phyloP scores from a whole-genome alignment of 2,113 vertebrate species.

The Ramphastos sulfuratus region DNA sequence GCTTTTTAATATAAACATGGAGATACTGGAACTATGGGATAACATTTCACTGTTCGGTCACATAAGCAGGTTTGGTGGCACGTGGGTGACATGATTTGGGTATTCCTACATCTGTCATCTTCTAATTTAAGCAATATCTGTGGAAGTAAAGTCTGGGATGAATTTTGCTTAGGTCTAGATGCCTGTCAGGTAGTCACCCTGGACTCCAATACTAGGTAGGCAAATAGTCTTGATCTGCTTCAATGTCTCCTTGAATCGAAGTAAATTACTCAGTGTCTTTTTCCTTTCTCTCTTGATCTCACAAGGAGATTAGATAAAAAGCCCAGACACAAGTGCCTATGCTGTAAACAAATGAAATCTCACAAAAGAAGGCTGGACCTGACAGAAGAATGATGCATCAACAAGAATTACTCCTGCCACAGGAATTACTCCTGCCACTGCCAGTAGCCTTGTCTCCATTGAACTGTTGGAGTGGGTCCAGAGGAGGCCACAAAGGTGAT shows the following conservation, averaged over 20 bases:
- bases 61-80: not conserved
- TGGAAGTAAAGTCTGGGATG: not conserved
- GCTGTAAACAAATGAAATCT: conserved; percentile 5
- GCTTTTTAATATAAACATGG: not conserved
- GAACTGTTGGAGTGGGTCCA: no score
- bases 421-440: no score
- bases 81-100: not conserved
- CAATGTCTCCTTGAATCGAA: not conserved
- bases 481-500: no score
- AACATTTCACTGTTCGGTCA: not conserved
- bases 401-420: not conserved
- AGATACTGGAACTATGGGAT: not conserved
- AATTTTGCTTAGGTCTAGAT: not conserved
- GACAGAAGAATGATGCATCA: not conserved
- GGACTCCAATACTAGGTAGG: not conserved
- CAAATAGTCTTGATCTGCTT: not conserved
- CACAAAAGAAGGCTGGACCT: not conserved
- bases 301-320: not conserved
- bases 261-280: not conserved
- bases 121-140: not conserved
- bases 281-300: not conserved
- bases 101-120: not conserved
- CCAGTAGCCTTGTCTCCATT: not conserved
- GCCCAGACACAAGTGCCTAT: not conserved
- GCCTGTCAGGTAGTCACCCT: not conserved